These are phyloP conservation scores for Leptopilina boulardi DNA, from an alignment of 1,140 invertebrate genomes.

Conservation along the genomic window DNA sequence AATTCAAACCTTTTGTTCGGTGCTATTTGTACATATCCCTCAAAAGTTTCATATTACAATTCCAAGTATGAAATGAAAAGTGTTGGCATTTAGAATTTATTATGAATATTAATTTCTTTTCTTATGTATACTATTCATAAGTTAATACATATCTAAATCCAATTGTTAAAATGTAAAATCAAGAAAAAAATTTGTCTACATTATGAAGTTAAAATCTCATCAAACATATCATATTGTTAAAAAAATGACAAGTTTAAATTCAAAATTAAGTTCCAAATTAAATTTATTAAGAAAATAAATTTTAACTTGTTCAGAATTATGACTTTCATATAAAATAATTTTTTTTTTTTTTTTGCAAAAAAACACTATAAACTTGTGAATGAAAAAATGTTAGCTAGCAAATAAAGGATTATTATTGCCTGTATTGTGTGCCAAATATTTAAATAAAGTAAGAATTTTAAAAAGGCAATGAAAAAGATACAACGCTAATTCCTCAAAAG, in stretches of 20 bases:
- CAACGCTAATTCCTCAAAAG: not conserved
- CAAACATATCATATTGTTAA: not conserved
- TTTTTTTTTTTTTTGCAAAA: too few relatives aligned
- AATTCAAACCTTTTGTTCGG: slow-evolving; percentile 5
- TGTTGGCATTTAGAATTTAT: not conserved
- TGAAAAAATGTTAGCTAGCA: not conserved
- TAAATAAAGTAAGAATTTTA: not conserved
- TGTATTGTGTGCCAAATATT: slow-evolving; percentile 19
- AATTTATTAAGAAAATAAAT: too few relatives aligned
- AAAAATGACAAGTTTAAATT: too few relatives aligned
- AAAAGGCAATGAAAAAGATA: not conserved
- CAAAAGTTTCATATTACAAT: not conserved
- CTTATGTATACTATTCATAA: not conserved
- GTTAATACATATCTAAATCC: not conserved
- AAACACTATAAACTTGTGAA: not conserved
- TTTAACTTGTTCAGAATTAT: too few relatives aligned
- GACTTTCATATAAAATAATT: too few relatives aligned
- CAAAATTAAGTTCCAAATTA: too few relatives aligned
- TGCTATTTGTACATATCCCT: slow-evolving; percentile 11
- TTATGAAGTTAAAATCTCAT: not conserved
- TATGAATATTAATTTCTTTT: not conserved
- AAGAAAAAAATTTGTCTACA: not conserved
- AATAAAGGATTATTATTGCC: slow-evolving; percentile 5
- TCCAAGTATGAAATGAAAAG: not conserved
- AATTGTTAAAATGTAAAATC: not conserved